Evolutionary conservation across 2,113 vertebrate genomes (phyloP).

Genomic region (Lepisosteus oculatus): DNA sequence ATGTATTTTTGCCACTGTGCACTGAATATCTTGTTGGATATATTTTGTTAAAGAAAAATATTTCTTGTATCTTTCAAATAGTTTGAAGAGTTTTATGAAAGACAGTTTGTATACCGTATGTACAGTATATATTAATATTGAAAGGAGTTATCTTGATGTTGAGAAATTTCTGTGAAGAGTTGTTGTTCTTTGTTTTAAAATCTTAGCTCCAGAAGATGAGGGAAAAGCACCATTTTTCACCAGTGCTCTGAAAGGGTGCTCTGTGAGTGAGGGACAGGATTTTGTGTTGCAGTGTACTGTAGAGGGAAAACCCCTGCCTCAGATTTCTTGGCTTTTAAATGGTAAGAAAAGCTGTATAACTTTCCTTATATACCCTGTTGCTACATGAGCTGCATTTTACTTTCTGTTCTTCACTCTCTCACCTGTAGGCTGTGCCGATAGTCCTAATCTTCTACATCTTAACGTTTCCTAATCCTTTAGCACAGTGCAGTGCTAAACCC

Average conservation of each 20-base stretch:
- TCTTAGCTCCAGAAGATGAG: slow-evolving; percentile 42
- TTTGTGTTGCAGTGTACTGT: slow-evolving; percentile 72
- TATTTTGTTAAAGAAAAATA: no score
- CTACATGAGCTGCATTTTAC: neutral
- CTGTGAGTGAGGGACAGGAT: slow-evolving; percentile 72
- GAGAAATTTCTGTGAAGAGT: slow-evolving; percentile 24
- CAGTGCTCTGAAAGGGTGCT: slow-evolving; percentile 60
- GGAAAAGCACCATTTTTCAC: slow-evolving; percentile 66
- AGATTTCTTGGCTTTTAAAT: slow-evolving; percentile 77
- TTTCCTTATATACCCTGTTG: neutral
- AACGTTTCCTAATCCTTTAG: no score
- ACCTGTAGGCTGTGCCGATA: slow-evolving; percentile 16
- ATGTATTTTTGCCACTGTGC: no score
- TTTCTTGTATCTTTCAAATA: no score
- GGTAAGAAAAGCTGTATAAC: slow-evolving; percentile 60
- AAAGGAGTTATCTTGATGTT: no score
- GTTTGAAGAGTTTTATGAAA: no score
- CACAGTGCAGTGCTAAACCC: no score
- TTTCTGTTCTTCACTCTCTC: neutral
- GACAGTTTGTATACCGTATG: no score
- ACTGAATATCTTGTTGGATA: no score
- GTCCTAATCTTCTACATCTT: neutral
- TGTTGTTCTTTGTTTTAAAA: no score
- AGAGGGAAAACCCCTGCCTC: slow-evolving; percentile 62
- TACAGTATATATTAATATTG: no score